Evolutionary conservation across 2,797 vertebrate species (phyloP).

Genomic region (Nothura maculosa): DNA sequence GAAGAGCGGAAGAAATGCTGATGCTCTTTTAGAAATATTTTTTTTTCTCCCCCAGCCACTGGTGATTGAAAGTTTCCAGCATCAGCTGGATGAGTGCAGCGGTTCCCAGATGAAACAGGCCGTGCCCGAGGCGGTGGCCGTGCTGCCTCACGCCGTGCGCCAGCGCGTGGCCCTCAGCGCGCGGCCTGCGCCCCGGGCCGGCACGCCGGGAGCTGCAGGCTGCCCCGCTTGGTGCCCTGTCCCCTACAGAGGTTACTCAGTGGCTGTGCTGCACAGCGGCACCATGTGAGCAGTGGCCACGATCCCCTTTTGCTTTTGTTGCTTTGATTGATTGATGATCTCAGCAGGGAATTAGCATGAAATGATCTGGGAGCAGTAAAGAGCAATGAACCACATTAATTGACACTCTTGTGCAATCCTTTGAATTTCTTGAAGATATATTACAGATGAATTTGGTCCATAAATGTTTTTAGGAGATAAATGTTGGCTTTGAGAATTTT

Average conservation of each 20-base stretch:
- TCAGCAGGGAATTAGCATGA: neutral
- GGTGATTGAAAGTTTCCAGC: neutral
- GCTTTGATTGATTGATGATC: neutral
- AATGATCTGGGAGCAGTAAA: neutral
- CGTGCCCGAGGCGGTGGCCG: neutral
- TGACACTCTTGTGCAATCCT: conserved; percentile 13
- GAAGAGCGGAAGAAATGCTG: neutral
- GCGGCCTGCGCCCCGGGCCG: neutral
- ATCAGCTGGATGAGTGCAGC: neutral
- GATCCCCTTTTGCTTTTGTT: neutral
- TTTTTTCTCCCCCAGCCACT: neutral
- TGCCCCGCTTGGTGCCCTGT: neutral
- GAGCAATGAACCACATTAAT: neutral
- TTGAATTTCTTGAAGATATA: conserved; percentile 25
- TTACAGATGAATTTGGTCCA: neutral
- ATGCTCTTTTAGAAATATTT: neutral
- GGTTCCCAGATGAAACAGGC: neutral
- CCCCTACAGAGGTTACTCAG: neutral
- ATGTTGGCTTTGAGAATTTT: neutral
- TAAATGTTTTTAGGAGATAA: neutral
- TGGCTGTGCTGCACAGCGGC: neutral
- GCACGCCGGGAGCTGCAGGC: neutral
- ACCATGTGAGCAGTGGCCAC: neutral
- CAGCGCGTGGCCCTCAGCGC: neutral
- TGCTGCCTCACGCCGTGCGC: neutral